A percentile compares a stretch with the other conserved stretches of the same genome.
Conservation (phyloP, 1,140 invertebrate genomes). For the Eriocheir sinensis region DNA sequence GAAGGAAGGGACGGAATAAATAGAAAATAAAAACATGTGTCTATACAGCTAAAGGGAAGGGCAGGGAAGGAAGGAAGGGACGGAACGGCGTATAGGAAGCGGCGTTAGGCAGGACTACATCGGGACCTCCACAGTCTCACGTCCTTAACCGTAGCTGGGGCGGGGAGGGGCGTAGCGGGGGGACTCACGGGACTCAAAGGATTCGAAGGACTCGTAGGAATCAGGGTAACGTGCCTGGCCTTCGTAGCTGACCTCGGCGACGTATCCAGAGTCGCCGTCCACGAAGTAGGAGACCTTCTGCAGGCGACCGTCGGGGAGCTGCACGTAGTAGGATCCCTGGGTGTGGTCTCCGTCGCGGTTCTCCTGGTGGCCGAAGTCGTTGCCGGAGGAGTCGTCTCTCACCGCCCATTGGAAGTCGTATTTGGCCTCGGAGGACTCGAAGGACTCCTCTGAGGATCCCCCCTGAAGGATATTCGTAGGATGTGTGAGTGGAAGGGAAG, state of each 20-base stretch:
- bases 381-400: constrained; percentile 85
- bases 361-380: constrained; percentile 82
- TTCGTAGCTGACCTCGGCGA: constrained; percentile 85
- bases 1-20: too few relatives aligned
- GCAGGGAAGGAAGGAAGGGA: not conserved
- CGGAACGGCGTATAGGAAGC: not conserved
- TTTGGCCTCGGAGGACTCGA: constrained; percentile 78
- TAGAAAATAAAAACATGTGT: not conserved
- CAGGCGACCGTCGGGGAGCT: constrained; percentile 86
- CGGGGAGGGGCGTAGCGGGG: not conserved
- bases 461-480: too few relatives aligned
- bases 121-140: not conserved
- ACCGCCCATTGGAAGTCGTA: constrained; percentile 88
- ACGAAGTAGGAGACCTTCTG: constrained; percentile 88
- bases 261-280: constrained; percentile 87
- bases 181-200: not conserved
- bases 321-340: constrained; percentile 85
- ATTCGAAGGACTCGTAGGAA: constrained; percentile 3
- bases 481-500: too few relatives aligned
- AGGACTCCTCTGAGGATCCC: not conserved
- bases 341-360: constrained; percentile 84
- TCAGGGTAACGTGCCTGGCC: constrained; percentile 31
- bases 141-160: not conserved
- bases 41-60: too few relatives aligned
- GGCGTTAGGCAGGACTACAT: not conserved